A percentile compares a stretch with the other conserved stretches of the same genome.
These are phyloP conservation scores for Puma concolor DNA, from an alignment of 2,113 vertebrate genomes.

Conservation along the genomic window DNA sequence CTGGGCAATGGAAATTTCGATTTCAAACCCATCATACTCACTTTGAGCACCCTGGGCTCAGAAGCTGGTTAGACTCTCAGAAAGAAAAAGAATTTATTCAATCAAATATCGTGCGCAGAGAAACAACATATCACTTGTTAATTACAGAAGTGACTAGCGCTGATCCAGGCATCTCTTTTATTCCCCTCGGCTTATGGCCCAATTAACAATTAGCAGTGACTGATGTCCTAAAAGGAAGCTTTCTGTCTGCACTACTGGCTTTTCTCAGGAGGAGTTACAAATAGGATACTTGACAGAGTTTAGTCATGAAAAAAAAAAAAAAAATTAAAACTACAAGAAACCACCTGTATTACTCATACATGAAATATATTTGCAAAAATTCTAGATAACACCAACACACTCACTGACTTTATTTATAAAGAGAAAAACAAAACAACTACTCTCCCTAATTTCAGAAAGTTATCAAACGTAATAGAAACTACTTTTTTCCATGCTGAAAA, in stretches of 20 bases:
- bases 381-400: neutral
- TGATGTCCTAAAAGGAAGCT: slow-evolving; percentile 62
- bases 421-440: neutral
- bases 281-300: slow-evolving; percentile 40
- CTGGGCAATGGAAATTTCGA: neutral
- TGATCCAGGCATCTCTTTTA: slow-evolving; percentile 19
- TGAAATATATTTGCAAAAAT: slow-evolving; percentile 43
- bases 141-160: neutral
- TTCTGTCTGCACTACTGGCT: slow-evolving; percentile 58
- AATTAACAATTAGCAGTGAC: slow-evolving; percentile 70
- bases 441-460: neutral
- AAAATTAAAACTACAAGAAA: neutral
- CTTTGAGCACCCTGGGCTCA: neutral
- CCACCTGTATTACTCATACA: slow-evolving; percentile 4
- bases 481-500: neutral
- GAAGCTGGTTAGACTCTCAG: neutral
- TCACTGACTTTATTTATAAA: slow-evolving; percentile 4
- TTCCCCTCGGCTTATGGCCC: slow-evolving; percentile 50
- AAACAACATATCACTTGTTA: slow-evolving; percentile 35
- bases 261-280: slow-evolving; percentile 78
- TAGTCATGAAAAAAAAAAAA: slow-evolving; percentile 29
- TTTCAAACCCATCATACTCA: neutral
- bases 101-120: slow-evolving; percentile 26
- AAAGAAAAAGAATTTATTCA: slow-evolving; percentile 63
- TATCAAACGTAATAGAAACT: slow-evolving; percentile 24